Percentiles rank a stretch among this genome's conserved stretches.
These are phyloP conservation scores for Proales similis DNA, from an alignment of 1,140 invertebrate species.

Conservation along the genomic window DNA sequence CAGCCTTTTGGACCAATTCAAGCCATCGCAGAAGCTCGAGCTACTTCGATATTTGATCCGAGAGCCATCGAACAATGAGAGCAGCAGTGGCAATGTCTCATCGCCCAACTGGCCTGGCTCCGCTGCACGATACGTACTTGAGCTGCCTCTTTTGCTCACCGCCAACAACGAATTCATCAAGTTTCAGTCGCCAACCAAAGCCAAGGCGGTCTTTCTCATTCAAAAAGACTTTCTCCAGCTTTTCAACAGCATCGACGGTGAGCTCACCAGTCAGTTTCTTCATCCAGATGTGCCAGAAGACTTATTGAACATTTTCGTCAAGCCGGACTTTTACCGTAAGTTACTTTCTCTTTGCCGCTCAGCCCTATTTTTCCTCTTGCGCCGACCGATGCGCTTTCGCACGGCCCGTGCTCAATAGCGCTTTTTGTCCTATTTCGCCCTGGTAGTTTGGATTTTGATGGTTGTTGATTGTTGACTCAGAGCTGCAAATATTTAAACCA, in stretches of 20 bases:
- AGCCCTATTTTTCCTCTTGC: no score
- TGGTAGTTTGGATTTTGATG: no score
- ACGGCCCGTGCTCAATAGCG: no score
- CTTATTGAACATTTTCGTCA: conserved; percentile 15
- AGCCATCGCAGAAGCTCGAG: conserved; percentile 24
- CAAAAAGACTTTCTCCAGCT: conserved; percentile 30
- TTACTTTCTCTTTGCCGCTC: no score
- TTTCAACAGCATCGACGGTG: conserved; percentile 4
- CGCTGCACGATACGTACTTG: conserved; percentile 23
- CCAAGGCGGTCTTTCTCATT: conserved; percentile 15
- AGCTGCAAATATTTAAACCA: no score
- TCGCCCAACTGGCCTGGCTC: conserved; percentile 7
- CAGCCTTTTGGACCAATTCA: conserved; percentile 12
- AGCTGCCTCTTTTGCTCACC: conserved; percentile 17
- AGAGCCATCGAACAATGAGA: no score
- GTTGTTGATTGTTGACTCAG: no score
- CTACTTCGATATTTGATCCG: conserved; percentile 18
- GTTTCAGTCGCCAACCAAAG: conserved; percentile 29
- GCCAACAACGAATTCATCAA: conserved; percentile 35
- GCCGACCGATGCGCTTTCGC: no score
- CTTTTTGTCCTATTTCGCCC: no score
- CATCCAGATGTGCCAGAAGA: conserved; percentile 35
- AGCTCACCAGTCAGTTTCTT: conserved; percentile 18
- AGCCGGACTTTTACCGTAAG: conserved; percentile 35
- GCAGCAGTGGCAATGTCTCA: background rate